Conservation (phyloP, 2,888 invertebrate genomes). For the Pheosia tremula region DNA sequence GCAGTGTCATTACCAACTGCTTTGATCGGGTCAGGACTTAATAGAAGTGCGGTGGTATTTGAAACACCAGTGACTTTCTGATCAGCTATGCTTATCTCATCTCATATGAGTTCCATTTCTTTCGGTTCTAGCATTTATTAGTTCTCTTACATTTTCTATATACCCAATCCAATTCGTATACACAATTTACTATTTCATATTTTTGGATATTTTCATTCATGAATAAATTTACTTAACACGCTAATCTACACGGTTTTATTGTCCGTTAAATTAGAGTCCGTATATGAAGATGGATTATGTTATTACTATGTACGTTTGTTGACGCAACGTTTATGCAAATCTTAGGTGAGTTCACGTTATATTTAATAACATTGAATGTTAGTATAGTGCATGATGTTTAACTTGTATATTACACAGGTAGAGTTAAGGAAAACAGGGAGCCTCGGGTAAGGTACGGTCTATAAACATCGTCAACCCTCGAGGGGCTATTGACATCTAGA, state of each 20-base stretch:
- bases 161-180: too few species aligned
- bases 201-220: too few species aligned
- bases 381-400: constrained; percentile 13
- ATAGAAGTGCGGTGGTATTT: too few species aligned
- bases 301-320: constrained; percentile 36
- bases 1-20: too few species aligned
- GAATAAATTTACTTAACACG: constrained; percentile 8
- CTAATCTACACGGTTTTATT: constrained; percentile 22
- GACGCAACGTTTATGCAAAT: constrained; percentile 40
- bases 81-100: too few species aligned
- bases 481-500: background rate
- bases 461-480: constrained; percentile 1
- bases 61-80: too few species aligned
- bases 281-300: constrained; percentile 43
- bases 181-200: too few species aligned
- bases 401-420: constrained; percentile 6
- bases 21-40: too few species aligned
- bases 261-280: constrained; percentile 27
- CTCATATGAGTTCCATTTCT: too few species aligned
- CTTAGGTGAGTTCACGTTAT: constrained; percentile 29
- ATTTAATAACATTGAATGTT: constrained; percentile 27
- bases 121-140: too few species aligned
- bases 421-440: constrained; percentile 17
- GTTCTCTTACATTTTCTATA: too few species aligned
- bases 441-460: background rate